phyloP scores from a whole-genome alignment of 2,888 invertebrate genomes.

The Neria commutata region DNA sequence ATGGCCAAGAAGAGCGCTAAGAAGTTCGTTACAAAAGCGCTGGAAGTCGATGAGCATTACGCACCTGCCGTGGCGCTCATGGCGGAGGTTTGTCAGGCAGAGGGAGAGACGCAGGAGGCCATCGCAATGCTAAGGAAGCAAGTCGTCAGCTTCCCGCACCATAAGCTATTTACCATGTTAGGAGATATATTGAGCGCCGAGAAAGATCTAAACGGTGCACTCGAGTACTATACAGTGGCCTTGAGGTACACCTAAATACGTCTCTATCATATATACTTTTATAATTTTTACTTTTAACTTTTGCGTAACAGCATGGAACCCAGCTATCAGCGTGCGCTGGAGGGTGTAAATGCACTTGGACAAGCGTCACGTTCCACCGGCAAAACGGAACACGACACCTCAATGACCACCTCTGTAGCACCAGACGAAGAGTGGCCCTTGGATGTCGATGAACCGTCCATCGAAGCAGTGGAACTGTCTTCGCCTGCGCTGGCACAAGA shows the following conservation, averaged over 20 bases:
- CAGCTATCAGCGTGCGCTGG: conserved; percentile 52
- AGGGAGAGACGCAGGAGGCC: conserved; percentile 71
- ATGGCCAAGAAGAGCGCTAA: conserved; percentile 66
- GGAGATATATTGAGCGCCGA: conserved; percentile 53
- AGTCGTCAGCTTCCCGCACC: conserved; percentile 59
- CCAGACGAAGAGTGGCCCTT: conserved; percentile 55
- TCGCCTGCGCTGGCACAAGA: conserved; percentile 57
- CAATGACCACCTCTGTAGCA: conserved; percentile 33
- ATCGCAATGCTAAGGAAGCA: conserved; percentile 72
- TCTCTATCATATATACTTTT: background rate
- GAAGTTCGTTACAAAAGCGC: conserved; percentile 73
- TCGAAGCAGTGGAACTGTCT: conserved; percentile 54
- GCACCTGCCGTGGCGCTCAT: conserved; percentile 75
- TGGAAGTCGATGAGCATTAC: conserved; percentile 74
- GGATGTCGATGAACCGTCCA: conserved; percentile 54
- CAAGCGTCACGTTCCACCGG: conserved; percentile 40
- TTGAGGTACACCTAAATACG: conserved; percentile 41
- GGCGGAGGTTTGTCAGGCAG: conserved; percentile 73
- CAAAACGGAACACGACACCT: conserved; percentile 27
- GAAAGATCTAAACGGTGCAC: conserved; percentile 53
- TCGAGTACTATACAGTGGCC: conserved; percentile 58
- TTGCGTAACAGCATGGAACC: conserved; percentile 51
- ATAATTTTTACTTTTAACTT: background rate
- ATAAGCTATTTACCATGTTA: conserved; percentile 54
- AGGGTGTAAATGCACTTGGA: conserved; percentile 54